Base-by-base conservation (phyloP, 2,888 invertebrate species). In the Stenichneumon culpator region DNA sequence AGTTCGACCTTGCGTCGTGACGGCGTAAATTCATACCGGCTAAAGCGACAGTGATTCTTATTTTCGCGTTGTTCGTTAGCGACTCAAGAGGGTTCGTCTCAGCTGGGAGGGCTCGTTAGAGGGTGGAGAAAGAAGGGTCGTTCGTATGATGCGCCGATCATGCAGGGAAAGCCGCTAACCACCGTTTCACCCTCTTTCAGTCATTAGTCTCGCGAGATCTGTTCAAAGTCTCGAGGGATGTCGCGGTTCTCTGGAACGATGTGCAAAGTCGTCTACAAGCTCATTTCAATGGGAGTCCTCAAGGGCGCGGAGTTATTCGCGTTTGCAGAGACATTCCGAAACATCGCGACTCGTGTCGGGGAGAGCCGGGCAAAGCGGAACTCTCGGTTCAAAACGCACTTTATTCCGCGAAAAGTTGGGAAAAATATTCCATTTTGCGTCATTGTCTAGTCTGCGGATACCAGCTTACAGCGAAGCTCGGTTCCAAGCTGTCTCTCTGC, bases 141-240 rank as follows among this genome's bases (percentile, higher is more conserved):
- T 52, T 52, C n/a, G 28, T n/a, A 11, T 50, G 52, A 11, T n/a
- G 70, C 9, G 19, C 70, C 70, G 19, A 36, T 52, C 52, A 3
- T 2, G 19, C 16, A 32, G 36, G 9, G 36, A 22, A 57, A 54
- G 32, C 50, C 9, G 52, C 70, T 52, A 54, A 57, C 7, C 52
- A 36, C 39, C 19, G 19, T 72, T 54, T 36, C 32, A 54, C 16
- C 50, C 16, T 11, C 52, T n/a, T 32, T 52, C 11, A 16, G 70
- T 72, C 54, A 72, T 72, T 72, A 54, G 22, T 72, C 39, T 52
- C 22, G 19, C 19, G 22, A 32, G 36, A 36, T 72, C 6, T 14
- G 52, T 36, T 36, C 36, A 54, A 72, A 39, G 36, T 52, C 70
- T 32, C 50, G 39, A 11, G 22, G 28, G 52, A 54, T 16, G 60